Percentiles rank a stretch among this genome's conserved stretches.
These are phyloP conservation scores for Temnothorax unifasciatus DNA, from an alignment of 2,888 invertebrate species.

Conservation along the genomic window DNA sequence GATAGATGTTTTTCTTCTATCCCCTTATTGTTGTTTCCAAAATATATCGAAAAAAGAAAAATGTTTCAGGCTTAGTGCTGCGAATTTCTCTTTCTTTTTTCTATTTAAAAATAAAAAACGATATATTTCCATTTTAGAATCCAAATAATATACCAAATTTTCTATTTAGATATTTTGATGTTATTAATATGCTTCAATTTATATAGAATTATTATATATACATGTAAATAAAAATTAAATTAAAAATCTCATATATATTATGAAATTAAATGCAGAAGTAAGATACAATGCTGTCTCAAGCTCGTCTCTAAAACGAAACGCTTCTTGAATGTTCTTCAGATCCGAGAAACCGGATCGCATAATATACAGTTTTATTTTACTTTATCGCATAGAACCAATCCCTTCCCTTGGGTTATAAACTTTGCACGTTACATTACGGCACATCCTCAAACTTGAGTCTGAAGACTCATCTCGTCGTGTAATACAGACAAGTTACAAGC, in stretches of 20 bases:
- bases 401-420: slow-evolving; percentile 22
- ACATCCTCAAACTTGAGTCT: slow-evolving; percentile 38
- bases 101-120: background rate
- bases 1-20: background rate
- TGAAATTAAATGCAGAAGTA: background rate
- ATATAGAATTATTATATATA: background rate
- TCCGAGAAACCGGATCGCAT: slow-evolving; percentile 7
- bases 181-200: background rate
- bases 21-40: background rate
- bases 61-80: background rate
- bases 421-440: slow-evolving; percentile 36
- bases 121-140: background rate
- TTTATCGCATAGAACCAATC: slow-evolving; percentile 20
- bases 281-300: slow-evolving; percentile 14
- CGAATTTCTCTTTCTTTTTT: background rate
- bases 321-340: background rate
- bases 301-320: background rate
- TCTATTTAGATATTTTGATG: background rate
- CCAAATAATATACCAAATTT: background rate
- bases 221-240: background rate
- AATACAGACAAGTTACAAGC: slow-evolving; percentile 42
- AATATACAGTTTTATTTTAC: slow-evolving; percentile 8
- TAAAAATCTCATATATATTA: background rate
- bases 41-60: background rate
- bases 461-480: slow-evolving; percentile 32